A percentile compares a stretch with the other conserved stretches of the same genome.
phyloP scores from a whole-genome alignment of 2,888 invertebrate species.

The Brachypterus glaber region DNA sequence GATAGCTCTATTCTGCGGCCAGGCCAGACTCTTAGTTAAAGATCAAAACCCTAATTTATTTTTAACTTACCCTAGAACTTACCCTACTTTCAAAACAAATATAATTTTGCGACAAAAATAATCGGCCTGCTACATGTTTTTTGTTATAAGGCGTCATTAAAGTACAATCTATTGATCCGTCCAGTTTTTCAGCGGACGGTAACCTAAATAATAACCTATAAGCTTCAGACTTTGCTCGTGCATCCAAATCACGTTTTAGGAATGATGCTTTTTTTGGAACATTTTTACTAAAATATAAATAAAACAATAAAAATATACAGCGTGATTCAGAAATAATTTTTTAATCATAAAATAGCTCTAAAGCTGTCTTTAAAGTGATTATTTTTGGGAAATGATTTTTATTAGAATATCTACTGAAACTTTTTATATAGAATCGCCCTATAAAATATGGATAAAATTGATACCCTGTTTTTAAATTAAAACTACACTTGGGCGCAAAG shows the following conservation, averaged over 20 bases:
- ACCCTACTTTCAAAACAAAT: conserved; percentile 95
- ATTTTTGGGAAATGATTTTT: too few species aligned
- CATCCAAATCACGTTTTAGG: conserved; percentile 89
- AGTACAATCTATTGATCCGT: conserved; percentile 85
- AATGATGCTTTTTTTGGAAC: conserved; percentile 85
- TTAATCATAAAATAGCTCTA: too few species aligned
- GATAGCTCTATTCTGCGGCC: too few species aligned
- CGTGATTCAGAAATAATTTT: not conserved
- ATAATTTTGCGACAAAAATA: conserved; percentile 90
- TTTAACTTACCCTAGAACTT: conserved; percentile 28
- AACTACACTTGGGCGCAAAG: too few species aligned
- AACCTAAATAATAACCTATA: conserved; percentile 78
- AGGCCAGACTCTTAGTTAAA: too few species aligned
- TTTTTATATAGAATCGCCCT: too few species aligned
- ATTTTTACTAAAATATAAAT: conserved; percentile 55
- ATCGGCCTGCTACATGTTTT: conserved; percentile 73
- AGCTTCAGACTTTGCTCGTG: conserved; percentile 85
- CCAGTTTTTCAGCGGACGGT: conserved; percentile 83
- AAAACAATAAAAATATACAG: too few species aligned
- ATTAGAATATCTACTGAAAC: too few species aligned
- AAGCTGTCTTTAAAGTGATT: too few species aligned
- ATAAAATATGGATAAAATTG: too few species aligned
- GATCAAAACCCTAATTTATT: too few species aligned
- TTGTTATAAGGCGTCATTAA: conserved; percentile 95
- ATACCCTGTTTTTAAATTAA: too few species aligned